Base-by-base conservation (phyloP, 2,888 invertebrate species). In the Tanytarsus gracilentus region DNA sequence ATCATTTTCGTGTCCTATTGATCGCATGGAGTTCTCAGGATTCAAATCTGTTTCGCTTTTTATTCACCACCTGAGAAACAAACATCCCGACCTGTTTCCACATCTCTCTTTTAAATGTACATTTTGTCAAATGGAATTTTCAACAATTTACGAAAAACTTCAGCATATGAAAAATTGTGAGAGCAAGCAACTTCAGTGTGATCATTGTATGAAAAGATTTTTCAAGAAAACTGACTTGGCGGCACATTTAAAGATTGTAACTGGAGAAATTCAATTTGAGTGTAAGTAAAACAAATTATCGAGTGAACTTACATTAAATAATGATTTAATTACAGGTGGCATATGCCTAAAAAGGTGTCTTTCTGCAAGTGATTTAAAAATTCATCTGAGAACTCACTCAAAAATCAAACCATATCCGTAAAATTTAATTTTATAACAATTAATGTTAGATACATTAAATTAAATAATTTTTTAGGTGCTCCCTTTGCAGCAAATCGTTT, bases 151-250 rank as follows among this genome's bases (percentile, higher is more conserved):
- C 21, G 58, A 58, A 16, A 58, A 58, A 44, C 48, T 58, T 27
- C 8, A n/a, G 4, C 58, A 58, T 18, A 58, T 58, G 58, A 58
- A 58, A 44, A 29, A 6, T 4, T 58, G 58, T 14, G 26, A 27
- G 8, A 4, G 11, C 3, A 58, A 58, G 11, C 27, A 48, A 8
- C 23, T 48, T 21, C 14, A 18, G n/a, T 58, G 58, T 30, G 58
- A 58, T 30, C 58, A 58, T 23, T 58, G 58, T 30, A 30, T n/a
- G 16, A 56, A 56, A 11, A 49, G 27, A 29, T 56, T 56, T 18
- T 39, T 26, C 16, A 56, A 39, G 8, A 40, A 56, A 56, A 16
- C 40, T 11, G 40, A 40, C 6, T 18, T 58, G 2, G n/a, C 30
- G 5, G n/a, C 48, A 21, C 58, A 58, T 48, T 21, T 48, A 5